Percentiles rank a stretch among this genome's conserved stretches.
phyloP scores from a whole-genome alignment of 2,888 invertebrate genomes.

The Microchrysa polita region DNA sequence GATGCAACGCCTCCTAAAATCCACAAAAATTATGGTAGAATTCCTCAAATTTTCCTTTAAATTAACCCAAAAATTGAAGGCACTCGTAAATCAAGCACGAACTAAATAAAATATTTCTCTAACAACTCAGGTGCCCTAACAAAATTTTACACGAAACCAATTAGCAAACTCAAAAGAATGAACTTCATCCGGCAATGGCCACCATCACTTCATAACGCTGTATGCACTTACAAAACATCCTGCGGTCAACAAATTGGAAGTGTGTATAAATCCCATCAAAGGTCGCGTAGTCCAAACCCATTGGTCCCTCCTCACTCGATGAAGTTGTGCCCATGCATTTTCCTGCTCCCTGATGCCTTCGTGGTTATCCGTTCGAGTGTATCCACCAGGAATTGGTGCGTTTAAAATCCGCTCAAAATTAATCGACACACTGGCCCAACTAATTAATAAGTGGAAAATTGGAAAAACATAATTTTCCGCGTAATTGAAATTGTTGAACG shows the following conservation, averaged over 20 bases:
- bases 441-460: slow-evolving; percentile 37
- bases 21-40: too few relatives aligned
- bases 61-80: too few relatives aligned
- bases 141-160: slow-evolving; percentile 25
- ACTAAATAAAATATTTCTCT: too few relatives aligned
- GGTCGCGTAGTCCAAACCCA: neutral
- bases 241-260: neutral
- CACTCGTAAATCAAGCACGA: too few relatives aligned
- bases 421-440: slow-evolving; percentile 4
- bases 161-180: slow-evolving; percentile 31
- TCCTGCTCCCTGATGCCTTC: too few relatives aligned
- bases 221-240: neutral
- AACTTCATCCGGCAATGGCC: slow-evolving; percentile 13
- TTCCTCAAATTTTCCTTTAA: too few relatives aligned
- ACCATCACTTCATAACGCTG: neutral
- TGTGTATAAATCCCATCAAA: slow-evolving; percentile 27
- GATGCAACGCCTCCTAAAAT: too few relatives aligned
- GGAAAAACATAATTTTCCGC: slow-evolving; percentile 36
- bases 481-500: slow-evolving; percentile 45
- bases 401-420: slow-evolving; percentile 17
- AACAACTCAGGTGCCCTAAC: slow-evolving; percentile 4
- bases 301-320: neutral
- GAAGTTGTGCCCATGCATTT: too few relatives aligned
- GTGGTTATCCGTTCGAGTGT: too few relatives aligned
- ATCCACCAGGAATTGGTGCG: neutral